These are phyloP conservation scores for pig (Sus scrofa) DNA, from an alignment of 2,113 vertebrate genomes.

Conservation along the genomic window T2T-Sscrofa CM000812.6:254005501-254006000, in stretches of 20 bases:
- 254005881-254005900: neutral
- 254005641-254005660: constrained; percentile 9
- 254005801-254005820: neutral
- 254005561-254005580: constrained; percentile 39
- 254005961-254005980: neutral
- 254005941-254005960: neutral
- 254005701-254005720: neutral
- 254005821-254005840: neutral
- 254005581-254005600: neutral
- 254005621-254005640: neutral
- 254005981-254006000: neutral
- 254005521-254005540: constrained; percentile 5
- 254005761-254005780: neutral
- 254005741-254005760: neutral
- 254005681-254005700: neutral
- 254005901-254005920: neutral
- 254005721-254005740: neutral
- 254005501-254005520: neutral
- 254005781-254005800: constrained; percentile 43
- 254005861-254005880: neutral
- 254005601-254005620: constrained; percentile 35
- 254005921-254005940: neutral
- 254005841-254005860: neutral
- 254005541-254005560: neutral
- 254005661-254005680: neutral